phyloP scores from a whole-genome alignment of 2,888 invertebrate species.

The Sipha maydis region DNA sequence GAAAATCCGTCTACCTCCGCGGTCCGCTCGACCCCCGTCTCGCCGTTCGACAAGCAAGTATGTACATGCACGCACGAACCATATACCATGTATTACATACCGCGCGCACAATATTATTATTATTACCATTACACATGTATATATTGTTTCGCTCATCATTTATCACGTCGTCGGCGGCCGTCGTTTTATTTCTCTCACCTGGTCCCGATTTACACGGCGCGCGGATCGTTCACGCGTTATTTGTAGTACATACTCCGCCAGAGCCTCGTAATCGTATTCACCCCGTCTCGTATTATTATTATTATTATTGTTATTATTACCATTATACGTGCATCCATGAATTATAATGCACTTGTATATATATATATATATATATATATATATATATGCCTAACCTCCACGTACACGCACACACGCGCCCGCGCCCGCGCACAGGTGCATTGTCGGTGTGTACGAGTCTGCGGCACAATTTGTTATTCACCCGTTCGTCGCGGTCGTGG shows the following conservation, averaged over 20 bases:
- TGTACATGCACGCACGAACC: not conserved
- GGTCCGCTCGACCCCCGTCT: not conserved
- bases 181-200: slow-evolving; percentile 61
- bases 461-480: slow-evolving; percentile 50
- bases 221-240: slow-evolving; percentile 39
- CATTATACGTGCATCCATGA: slow-evolving; percentile 15
- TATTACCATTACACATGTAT: not conserved
- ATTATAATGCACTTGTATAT: not conserved
- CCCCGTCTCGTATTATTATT: slow-evolving; percentile 43
- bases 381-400: too few species aligned
- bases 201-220: slow-evolving; percentile 19
- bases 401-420: too few species aligned
- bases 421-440: too few species aligned
- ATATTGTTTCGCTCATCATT: slow-evolving; percentile 57
- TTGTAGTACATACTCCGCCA: not conserved
- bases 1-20: slow-evolving; percentile 13
- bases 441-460: slow-evolving; percentile 17
- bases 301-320: slow-evolving; percentile 6
- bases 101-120: slow-evolving; percentile 49
- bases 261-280: slow-evolving; percentile 49
- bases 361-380: not conserved
- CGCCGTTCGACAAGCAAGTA: not conserved
- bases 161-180: slow-evolving; percentile 51
- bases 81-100: not conserved
- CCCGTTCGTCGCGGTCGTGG: slow-evolving; percentile 27